Conservation (phyloP, 2,888 invertebrate genomes). For the Xanthorhoe spadicearia region DNA sequence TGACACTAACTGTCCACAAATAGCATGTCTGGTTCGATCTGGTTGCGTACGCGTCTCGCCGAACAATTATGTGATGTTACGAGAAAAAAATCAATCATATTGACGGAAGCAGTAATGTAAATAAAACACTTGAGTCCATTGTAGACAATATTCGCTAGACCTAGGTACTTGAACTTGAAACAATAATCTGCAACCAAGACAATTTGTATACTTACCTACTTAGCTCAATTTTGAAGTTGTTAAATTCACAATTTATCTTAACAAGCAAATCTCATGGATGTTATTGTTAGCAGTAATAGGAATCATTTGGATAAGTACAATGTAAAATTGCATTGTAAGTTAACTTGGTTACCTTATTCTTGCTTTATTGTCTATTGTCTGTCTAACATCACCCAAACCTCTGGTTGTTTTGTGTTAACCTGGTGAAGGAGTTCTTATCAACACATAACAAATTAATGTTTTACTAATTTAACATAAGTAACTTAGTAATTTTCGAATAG, state of each 20-base stretch:
- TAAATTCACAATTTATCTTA: slow-evolving; percentile 9
- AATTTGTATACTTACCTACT: slow-evolving; percentile 1
- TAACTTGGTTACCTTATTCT: neutral
- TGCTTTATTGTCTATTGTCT: slow-evolving; percentile 8
- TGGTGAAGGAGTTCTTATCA: slow-evolving; percentile 25
- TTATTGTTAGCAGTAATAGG: slow-evolving; percentile 8
- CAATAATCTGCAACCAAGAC: slow-evolving; percentile 7
- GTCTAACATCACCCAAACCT: slow-evolving; percentile 21
- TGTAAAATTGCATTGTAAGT: neutral
- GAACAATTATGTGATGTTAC: slow-evolving; percentile 20
- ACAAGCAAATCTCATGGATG: neutral
- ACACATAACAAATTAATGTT: slow-evolving; percentile 12
- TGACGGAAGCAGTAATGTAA: slow-evolving; percentile 30
- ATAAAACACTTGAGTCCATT: slow-evolving; percentile 30
- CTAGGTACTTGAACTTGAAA: slow-evolving; percentile 45
- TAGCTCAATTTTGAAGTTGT: slow-evolving; percentile 1
- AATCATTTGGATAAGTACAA: neutral
- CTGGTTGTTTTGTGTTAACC: slow-evolving; percentile 27
- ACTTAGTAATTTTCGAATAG: too few species aligned
- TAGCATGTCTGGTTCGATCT: slow-evolving; percentile 64
- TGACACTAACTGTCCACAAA: slow-evolving; percentile 68
- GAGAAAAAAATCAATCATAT: slow-evolving; percentile 8
- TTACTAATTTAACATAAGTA: slow-evolving; percentile 8
- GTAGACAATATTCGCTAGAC: slow-evolving; percentile 45
- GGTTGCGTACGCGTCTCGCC: slow-evolving; percentile 48